phyloP scores from a whole-genome alignment of 2,888 invertebrate genomes.

The Lamproptera curius region DNA sequence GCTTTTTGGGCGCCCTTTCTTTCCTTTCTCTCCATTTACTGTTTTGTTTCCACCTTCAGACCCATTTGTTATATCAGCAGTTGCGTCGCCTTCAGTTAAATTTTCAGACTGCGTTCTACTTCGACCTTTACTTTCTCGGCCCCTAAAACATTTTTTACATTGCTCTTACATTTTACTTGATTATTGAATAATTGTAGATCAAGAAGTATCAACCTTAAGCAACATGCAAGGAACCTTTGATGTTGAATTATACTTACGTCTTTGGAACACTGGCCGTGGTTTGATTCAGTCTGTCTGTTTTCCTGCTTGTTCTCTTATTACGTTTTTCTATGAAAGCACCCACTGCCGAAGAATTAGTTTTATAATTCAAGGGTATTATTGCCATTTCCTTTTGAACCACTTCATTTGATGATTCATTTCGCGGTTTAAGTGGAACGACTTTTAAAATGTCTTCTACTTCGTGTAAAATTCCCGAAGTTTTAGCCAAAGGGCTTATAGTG shows the following conservation, averaged over 20 bases:
- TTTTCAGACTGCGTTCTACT: constrained; percentile 44
- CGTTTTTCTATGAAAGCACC: constrained; percentile 58
- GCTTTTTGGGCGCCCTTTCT: constrained; percentile 73
- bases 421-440: constrained; percentile 53
- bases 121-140: constrained; percentile 64
- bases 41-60: constrained; percentile 44
- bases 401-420: constrained; percentile 31
- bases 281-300: constrained; percentile 70
- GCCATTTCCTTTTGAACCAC: constrained; percentile 44
- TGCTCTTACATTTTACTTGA: no score
- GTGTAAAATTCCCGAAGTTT: constrained; percentile 36
- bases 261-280: constrained; percentile 71
- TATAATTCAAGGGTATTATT: constrained; percentile 56
- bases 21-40: constrained; percentile 47
- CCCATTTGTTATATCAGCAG: constrained; percentile 31
- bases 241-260: no score
- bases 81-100: constrained; percentile 35
- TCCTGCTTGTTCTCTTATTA: constrained; percentile 71
- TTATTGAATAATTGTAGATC: no score
- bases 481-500: constrained; percentile 38
- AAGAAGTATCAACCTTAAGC: no score
- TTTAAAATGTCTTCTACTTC: constrained; percentile 50
- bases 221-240: no score
- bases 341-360: constrained; percentile 63
- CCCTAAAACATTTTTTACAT: constrained; percentile 36